phyloP scores from a whole-genome alignment of 2,888 invertebrate species.

The Hypselothyrea guttata region DNA sequence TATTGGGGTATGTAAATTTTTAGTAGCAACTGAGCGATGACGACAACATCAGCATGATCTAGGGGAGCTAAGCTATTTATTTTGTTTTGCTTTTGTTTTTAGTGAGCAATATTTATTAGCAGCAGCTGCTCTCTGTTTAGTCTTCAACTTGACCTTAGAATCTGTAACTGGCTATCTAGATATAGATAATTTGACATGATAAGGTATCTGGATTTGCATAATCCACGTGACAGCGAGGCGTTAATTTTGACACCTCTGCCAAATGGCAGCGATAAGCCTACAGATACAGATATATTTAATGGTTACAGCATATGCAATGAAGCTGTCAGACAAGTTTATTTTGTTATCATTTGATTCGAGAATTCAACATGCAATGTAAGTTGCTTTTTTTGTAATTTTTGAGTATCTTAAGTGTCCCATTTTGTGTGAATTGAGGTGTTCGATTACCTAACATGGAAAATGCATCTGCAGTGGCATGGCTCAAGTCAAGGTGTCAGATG shows the following conservation, averaged over 20 bases:
- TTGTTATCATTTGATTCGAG: constrained; percentile 1
- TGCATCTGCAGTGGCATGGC: constrained; percentile 35
- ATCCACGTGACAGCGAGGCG: constrained; percentile 36
- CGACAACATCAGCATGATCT: constrained; percentile 42
- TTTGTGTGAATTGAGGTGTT: constrained; percentile 45
- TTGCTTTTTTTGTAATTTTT: constrained; percentile 13
- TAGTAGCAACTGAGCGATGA: constrained; percentile 36
- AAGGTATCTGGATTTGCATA: constrained; percentile 42
- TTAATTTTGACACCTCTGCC: constrained; percentile 34
- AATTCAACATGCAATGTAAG: constrained; percentile 20
- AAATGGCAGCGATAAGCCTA: constrained; percentile 15
- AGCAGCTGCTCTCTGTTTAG: constrained; percentile 39
- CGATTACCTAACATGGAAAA: constrained; percentile 60
- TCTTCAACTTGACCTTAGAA: constrained; percentile 60
- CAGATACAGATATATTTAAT: constrained; percentile 4
- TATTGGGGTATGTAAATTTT: constrained; percentile 32
- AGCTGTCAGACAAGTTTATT: constrained; percentile 41
- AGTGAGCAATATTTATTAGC: constrained; percentile 46
- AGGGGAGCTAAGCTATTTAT: constrained; percentile 4
- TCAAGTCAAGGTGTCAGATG: constrained; percentile 9
- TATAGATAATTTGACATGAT: constrained; percentile 40
- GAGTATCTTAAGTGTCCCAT: constrained; percentile 36
- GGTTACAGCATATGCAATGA: constrained; percentile 13
- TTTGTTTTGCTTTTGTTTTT: too few relatives aligned
- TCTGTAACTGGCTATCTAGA: constrained; percentile 9